Conservation (phyloP, 2,888 invertebrate species). For the Dryococelus australis region DNA sequence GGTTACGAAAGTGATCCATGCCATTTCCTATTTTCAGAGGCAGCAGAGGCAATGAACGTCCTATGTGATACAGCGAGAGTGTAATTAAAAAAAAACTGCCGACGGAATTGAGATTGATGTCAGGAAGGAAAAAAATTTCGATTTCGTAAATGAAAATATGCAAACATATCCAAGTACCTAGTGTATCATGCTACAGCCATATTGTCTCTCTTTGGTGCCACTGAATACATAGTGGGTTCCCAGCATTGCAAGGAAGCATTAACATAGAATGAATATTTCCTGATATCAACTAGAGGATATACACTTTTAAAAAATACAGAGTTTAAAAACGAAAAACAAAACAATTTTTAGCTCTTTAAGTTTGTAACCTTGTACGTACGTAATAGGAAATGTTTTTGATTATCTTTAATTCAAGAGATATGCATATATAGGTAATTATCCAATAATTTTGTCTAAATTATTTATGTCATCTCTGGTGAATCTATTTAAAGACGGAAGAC, state of each 20-base stretch:
- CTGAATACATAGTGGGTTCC: neutral
- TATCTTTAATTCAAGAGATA: no score
- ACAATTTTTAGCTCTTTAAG: no score
- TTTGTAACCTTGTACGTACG: no score
- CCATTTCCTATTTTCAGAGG: neutral
- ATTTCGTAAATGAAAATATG: neutral
- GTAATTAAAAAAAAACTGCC: neutral
- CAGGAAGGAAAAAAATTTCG: neutral
- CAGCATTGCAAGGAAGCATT: neutral
- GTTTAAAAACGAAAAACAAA: no score
- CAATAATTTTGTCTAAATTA: no score
- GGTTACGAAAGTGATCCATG: neutral
- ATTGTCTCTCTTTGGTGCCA: neutral
- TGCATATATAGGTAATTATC: no score
- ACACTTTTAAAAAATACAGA: no score
- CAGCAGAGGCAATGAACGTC: neutral
- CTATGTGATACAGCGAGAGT: neutral
- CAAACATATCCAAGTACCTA: neutral
- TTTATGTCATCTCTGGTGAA: no score
- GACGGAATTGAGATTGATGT: conserved; percentile 16
- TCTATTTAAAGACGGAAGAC: no score
- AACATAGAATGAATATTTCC: neutral
- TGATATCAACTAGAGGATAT: no score
- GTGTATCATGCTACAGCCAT: neutral
- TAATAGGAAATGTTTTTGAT: no score